Base-by-base conservation (phyloP, 2,888 invertebrate species). In the Drosophila anomelani region DNA sequence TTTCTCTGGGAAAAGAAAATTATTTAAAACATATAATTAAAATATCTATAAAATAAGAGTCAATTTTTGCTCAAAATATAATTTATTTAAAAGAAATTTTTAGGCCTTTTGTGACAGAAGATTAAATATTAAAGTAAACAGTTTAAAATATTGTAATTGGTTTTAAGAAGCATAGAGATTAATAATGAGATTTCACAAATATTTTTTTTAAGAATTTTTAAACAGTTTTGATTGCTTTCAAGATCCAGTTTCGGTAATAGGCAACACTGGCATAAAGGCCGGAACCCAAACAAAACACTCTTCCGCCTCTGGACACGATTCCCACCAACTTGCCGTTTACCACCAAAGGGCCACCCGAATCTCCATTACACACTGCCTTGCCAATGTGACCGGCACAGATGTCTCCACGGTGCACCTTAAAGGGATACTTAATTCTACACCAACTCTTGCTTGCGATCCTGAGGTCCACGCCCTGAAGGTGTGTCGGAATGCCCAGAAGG, bases 241-340 rank as follows among this genome's bases (percentile, higher is more conserved):
- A 23, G 13, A 43, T 20, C 43, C 43, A 43, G 1, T 23, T 1
- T 7, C 43, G 43, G 13, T 43, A 20, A 43, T 43, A 1, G 20
- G 43, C 43, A 43, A 43, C 43, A 23, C 43, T 43, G 43, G 20
- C 20, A 43, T 43, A 43, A 13, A 43, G 20, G 13, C 43, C 43
- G 13, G 2, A 7, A 1, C 20, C 43, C 20, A 43, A 13, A 20
- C 43, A 43, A 0, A 13, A 20, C 1, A 3, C 0, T 13, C 13
- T 12, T 6, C 20, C 13, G 20, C 12, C 1, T 23, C 13, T 43
- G 20, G 43, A 43, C 12, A 23, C 43, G 43, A 43, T 43, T 12
- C 43, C 43, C 43, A 43, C 43, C 43, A 43, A 20, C 13, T 13
- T 13, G 20, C 43, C 20, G 10, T 43, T 43, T 7, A 43, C 43